Evolutionary conservation across 2,888 invertebrate species (phyloP).

Genomic region (Cantharis nigra): DNA sequence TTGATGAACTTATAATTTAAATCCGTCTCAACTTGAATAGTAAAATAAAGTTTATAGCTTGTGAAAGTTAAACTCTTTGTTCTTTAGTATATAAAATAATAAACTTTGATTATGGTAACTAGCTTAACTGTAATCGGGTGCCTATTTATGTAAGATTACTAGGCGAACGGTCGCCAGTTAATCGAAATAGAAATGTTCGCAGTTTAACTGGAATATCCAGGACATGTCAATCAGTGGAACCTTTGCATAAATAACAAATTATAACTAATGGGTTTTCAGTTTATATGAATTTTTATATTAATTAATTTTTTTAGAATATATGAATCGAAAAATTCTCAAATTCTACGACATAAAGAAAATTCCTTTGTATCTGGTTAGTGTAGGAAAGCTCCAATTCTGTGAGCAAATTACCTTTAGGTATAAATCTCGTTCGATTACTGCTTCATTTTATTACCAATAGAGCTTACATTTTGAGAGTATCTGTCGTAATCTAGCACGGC

Average conservation of each 20-base stretch:
- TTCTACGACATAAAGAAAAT: constrained; percentile 30
- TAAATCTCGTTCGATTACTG: constrained; percentile 44
- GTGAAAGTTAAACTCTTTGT: constrained; percentile 30
- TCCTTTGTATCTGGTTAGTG: constrained; percentile 31
- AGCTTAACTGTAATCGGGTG: constrained; percentile 25
- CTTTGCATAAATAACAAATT: not conserved
- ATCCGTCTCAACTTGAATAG: constrained; percentile 37
- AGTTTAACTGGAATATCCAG: constrained; percentile 15
- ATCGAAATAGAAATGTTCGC: constrained; percentile 25
- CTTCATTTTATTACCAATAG: constrained; percentile 43
- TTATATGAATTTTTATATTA: not conserved
- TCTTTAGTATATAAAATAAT: constrained; percentile 41
- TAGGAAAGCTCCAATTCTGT: constrained; percentile 25
- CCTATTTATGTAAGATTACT: constrained; percentile 28
- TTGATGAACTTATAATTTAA: constrained; percentile 36
- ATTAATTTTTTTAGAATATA: not conserved
- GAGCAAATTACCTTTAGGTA: constrained; percentile 40
- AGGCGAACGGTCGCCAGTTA: constrained; percentile 24
- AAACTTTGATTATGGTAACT: constrained; percentile 37
- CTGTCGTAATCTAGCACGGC: constrained; percentile 41
- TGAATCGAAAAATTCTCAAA: constrained; percentile 11
- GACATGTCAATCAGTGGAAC: constrained; percentile 11
- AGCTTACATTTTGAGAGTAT: constrained; percentile 39
- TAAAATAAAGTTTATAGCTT: constrained; percentile 39
- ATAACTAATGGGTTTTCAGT: not conserved